These are phyloP conservation scores for Acutogordius australiensis DNA, from an alignment of 2,888 invertebrate species.

Conservation along the genomic window DNA sequence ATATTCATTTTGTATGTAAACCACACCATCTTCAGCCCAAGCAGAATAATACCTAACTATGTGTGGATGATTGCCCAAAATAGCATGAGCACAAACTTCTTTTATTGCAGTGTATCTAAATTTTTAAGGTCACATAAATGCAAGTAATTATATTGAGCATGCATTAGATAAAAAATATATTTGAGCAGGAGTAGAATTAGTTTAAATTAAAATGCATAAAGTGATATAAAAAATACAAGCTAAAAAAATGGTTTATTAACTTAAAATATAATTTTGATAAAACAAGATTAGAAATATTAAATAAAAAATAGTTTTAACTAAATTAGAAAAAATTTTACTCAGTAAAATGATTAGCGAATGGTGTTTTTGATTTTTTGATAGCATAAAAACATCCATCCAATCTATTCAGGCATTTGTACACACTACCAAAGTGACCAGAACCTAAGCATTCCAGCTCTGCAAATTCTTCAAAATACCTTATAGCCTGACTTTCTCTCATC, in stretches of 20 bases:
- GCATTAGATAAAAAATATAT: too few species aligned
- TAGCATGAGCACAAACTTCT: conserved; percentile 75
- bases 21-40: conserved; percentile 73
- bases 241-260: too few species aligned
- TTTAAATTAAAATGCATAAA: too few species aligned
- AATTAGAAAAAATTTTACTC: too few species aligned
- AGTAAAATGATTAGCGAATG: conserved; percentile 52
- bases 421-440: conserved; percentile 56
- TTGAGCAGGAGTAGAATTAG: too few species aligned
- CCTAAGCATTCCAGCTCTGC: conserved; percentile 49
- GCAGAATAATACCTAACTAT: conserved; percentile 80
- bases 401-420: conserved; percentile 55
- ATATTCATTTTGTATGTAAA: conserved; percentile 77
- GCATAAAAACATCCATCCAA: conserved; percentile 71
- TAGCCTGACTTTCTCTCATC: conserved; percentile 6
- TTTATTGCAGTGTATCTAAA: conserved; percentile 48
- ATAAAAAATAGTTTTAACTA: too few species aligned
- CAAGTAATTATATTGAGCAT: too few species aligned
- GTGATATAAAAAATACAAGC: too few species aligned
- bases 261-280: too few species aligned
- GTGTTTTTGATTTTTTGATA: conserved; percentile 52
- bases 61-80: conserved; percentile 58
- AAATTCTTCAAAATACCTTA: conserved; percentile 40
- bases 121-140: too few species aligned
- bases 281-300: too few species aligned